These are phyloP conservation scores for Urosaurus nigricauda DNA, from an alignment of 2,797 vertebrate species.

Conservation along the genomic window DNA sequence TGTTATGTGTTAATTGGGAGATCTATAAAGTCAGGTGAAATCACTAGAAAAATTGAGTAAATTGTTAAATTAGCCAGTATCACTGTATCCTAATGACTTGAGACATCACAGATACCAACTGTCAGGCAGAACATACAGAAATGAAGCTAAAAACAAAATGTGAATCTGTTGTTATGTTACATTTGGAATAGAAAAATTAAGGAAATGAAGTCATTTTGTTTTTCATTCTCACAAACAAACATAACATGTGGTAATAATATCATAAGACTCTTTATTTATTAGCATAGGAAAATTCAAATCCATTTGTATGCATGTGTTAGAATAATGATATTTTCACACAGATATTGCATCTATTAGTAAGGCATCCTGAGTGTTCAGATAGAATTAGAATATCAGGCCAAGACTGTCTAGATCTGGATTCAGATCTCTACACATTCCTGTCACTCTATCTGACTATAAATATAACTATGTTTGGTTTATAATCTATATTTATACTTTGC, in stretches of 20 bases:
- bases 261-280: neutral
- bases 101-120: neutral
- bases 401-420: neutral
- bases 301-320: neutral
- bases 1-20: too few species aligned
- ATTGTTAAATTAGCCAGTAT: neutral
- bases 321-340: neutral
- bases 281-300: neutral
- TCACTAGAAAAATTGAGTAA: too few species aligned
- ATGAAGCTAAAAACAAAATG: neutral
- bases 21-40: too few species aligned
- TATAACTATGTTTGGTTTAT: neutral
- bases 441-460: too few species aligned
- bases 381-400: neutral
- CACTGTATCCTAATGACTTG: neutral
- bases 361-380: neutral
- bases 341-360: neutral
- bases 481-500: neutral
- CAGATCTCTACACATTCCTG: neutral
- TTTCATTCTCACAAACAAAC: neutral
- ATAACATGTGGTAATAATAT: neutral
- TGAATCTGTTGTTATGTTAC: neutral
- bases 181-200: neutral
- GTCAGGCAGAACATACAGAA: neutral
- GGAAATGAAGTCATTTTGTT: neutral